Conservation (phyloP, 1,140 invertebrate genomes). For the Anagrus nilaparvatae region DNA sequence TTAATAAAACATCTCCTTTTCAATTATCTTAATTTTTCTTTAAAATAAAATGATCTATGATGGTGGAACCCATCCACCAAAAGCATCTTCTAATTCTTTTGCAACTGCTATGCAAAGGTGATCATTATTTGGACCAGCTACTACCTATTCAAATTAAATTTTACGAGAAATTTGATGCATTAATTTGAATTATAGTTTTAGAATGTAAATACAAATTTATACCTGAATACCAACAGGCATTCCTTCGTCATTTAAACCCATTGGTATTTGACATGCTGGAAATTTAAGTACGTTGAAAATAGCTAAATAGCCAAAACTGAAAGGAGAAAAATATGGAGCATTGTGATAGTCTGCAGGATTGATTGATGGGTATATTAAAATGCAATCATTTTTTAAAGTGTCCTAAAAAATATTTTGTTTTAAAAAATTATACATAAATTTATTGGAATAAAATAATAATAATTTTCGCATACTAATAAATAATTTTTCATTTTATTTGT, state of each 20-base stretch:
- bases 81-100: constrained; percentile 63
- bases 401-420: constrained; percentile 45
- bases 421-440: constrained; percentile 11
- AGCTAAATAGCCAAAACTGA: constrained; percentile 82
- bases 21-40: too few relatives aligned
- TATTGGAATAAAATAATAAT: neutral
- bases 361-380: constrained; percentile 77
- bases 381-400: constrained; percentile 64
- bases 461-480: constrained; percentile 44
- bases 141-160: constrained; percentile 44
- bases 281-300: constrained; percentile 80
- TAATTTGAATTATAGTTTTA: neutral
- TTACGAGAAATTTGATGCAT: neutral
- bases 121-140: constrained; percentile 68
- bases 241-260: constrained; percentile 33
- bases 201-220: constrained; percentile 9
- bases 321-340: constrained; percentile 65
- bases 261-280: constrained; percentile 68
- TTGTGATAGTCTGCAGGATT: constrained; percentile 80
- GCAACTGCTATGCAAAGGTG: constrained; percentile 75
- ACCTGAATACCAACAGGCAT: constrained; percentile 38
- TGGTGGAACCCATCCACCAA: constrained; percentile 80
- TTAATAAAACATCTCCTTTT: neutral
- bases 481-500: constrained; percentile 49
- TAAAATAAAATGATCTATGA: constrained; percentile 24